phyloP scores from a whole-genome alignment of 2,113 vertebrate genomes.

The Circaetus cinerascens region DNA sequence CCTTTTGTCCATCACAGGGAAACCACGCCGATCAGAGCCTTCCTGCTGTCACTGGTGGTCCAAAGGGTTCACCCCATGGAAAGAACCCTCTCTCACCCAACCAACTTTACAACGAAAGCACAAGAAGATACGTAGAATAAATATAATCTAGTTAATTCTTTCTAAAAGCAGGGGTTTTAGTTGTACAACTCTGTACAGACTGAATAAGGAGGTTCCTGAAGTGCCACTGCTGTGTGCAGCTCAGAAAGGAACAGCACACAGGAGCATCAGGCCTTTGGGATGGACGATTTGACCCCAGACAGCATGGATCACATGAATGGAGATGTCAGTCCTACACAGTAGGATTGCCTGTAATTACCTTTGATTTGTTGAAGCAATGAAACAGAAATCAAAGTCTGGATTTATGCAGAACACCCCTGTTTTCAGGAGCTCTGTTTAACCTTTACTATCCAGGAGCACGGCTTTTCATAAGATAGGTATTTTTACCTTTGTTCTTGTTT shows the following conservation, averaged over 20 bases:
- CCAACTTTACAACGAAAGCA: neutral
- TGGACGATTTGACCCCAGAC: neutral
- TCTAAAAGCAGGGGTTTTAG: neutral
- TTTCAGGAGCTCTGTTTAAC: neutral
- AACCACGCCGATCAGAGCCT: neutral
- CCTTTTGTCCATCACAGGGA: neutral
- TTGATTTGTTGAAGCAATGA: neutral
- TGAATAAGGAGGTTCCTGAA: neutral
- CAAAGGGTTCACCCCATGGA: neutral
- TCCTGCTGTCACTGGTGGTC: neutral
- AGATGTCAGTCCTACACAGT: neutral
- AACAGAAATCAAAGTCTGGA: neutral
- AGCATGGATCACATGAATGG: neutral
- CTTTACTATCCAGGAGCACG: neutral
- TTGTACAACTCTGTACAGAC: neutral
- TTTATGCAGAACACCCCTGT: neutral
- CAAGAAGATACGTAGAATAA: neutral
- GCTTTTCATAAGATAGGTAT: neutral
- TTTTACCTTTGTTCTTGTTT: neutral
- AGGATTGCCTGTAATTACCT: neutral
- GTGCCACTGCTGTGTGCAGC: neutral
- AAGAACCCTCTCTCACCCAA: neutral
- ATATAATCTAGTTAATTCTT: neutral
- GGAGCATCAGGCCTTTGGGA: neutral
- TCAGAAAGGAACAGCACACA: neutral